A percentile compares a stretch with the other conserved stretches of the same genome.
These are phyloP conservation scores for Cranoglanis bouderius DNA, from an alignment of 2,113 vertebrate genomes.

Conservation along the genomic window DNA sequence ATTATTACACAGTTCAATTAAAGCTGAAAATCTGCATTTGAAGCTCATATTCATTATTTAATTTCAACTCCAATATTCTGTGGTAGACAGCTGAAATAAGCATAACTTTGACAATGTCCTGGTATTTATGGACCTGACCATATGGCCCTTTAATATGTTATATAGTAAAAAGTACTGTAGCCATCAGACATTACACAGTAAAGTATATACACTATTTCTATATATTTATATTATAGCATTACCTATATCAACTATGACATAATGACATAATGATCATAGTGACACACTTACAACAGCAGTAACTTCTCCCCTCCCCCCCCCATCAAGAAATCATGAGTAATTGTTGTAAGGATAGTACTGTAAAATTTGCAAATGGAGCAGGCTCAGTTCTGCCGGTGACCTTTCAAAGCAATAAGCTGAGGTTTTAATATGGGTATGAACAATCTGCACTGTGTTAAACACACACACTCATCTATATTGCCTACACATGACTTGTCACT, in stretches of 20 bases:
- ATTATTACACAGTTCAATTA: not conserved
- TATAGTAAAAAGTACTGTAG: not conserved
- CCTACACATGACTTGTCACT: slow-evolving; percentile 27
- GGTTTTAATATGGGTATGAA: slow-evolving; percentile 26
- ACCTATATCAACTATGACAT: not conserved
- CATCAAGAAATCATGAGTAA: not conserved
- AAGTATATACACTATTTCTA: not conserved
- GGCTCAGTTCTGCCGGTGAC: slow-evolving; percentile 20
- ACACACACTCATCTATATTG: slow-evolving; percentile 11
- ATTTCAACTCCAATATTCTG: not conserved
- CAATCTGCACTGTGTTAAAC: slow-evolving; percentile 27
- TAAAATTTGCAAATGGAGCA: not conserved
- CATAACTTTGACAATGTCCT: not conserved
- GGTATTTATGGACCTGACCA: not conserved
- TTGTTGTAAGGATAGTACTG: not conserved
- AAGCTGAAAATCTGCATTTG: not conserved
- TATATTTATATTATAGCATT: not conserved
- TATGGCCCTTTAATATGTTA: not conserved
- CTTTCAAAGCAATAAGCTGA: slow-evolving; percentile 27
- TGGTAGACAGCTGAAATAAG: not conserved
- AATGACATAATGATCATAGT: too few species aligned
- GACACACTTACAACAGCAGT: not conserved
- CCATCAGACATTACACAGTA: not conserved
- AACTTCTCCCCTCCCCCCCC: not conserved
- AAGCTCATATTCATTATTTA: not conserved